phyloP scores from a whole-genome alignment of 2,113 vertebrate genomes.

The Daboia siamensis region DNA sequence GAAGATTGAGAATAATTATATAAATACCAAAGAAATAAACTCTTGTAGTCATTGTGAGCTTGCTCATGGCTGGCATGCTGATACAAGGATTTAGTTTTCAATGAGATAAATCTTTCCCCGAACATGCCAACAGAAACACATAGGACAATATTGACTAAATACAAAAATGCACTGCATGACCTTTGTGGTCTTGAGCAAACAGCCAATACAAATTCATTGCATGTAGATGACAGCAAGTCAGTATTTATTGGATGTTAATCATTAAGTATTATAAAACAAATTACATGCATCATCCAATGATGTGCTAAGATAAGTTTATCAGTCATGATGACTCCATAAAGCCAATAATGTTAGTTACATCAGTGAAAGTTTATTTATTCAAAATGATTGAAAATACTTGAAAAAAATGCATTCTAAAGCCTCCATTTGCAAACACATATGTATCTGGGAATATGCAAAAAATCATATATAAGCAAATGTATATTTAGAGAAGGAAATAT shows the following conservation, averaged over 20 bases:
- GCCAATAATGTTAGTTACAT: constrained; percentile 43
- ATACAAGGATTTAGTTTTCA: constrained; percentile 56
- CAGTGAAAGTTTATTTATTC: constrained; percentile 46
- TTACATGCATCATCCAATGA: constrained; percentile 54
- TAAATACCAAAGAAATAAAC: constrained; percentile 18
- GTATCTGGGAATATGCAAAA: neutral
- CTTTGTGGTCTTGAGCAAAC: constrained; percentile 51
- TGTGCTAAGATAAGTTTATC: constrained; percentile 60
- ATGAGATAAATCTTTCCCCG: constrained; percentile 59
- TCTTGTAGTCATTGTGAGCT: constrained; percentile 19
- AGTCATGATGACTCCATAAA: constrained; percentile 53
- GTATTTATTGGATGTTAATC: constrained; percentile 55
- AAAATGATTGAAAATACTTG: constrained; percentile 28
- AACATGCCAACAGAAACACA: constrained; percentile 54
- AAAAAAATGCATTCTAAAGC: neutral
- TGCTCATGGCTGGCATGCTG: constrained; percentile 48
- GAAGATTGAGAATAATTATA: constrained; percentile 35
- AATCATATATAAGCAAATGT: neutral
- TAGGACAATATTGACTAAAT: constrained; percentile 63
- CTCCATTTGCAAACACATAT: neutral
- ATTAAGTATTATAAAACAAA: constrained; percentile 37
- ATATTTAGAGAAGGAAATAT: neutral
- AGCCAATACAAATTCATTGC: constrained; percentile 52
- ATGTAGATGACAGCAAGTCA: constrained; percentile 51
- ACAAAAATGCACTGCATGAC: constrained; percentile 58